Evolutionary conservation across 2,888 invertebrate species (phyloP), one percentile per base, ranked within the genome.

Genomic region (Blastobasis lacticolella): DNA sequence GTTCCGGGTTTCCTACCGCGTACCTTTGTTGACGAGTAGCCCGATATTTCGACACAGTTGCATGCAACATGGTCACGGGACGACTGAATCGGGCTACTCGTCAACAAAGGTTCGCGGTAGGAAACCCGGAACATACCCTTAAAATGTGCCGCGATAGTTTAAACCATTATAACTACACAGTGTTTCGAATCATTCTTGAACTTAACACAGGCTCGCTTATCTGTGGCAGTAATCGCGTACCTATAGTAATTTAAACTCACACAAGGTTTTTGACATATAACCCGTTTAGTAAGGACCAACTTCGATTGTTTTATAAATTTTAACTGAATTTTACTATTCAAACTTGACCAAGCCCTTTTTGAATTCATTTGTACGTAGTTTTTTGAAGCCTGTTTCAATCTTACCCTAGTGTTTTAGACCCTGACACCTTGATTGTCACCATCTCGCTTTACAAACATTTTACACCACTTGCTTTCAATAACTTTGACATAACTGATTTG

Each of bases 251-350:
- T 3, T 3, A 23, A 23, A 23, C 23, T 23, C 23, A 23, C 23
- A 2, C 23, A 23, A 23, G 23, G 23, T 3, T 23, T 23, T 23
- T 23, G 23, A 23, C 23, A 23, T 37, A 49, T 46, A 49, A 49
- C 53, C 68, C 62, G 69, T 69, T 71, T 74, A 74, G 71, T 72
- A 80, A 68, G 79, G 82, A 81, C 81, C 81, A 81, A 81, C 63
- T 53, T 53, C 62, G 63, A 49, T 71, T 69, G 63, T 67, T 70
- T 69, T 64, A 59, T 62, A 63, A 62, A 37, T 62, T 66, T 54
- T 63, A 69, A 64, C 67, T 67, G 60, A 60, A 70, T 68, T 69
- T 48, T 71, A 71, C 64, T 66, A 69, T 60, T 60, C 49, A 59
- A 62, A 69, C 73, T 73, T 72, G 80, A 81, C 81, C 81, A 81